Percentiles rank a stretch among this genome's conserved stretches.
Evolutionary conservation across 2,888 invertebrate species (phyloP).

Genomic region (Pyrgus malvae): DNA sequence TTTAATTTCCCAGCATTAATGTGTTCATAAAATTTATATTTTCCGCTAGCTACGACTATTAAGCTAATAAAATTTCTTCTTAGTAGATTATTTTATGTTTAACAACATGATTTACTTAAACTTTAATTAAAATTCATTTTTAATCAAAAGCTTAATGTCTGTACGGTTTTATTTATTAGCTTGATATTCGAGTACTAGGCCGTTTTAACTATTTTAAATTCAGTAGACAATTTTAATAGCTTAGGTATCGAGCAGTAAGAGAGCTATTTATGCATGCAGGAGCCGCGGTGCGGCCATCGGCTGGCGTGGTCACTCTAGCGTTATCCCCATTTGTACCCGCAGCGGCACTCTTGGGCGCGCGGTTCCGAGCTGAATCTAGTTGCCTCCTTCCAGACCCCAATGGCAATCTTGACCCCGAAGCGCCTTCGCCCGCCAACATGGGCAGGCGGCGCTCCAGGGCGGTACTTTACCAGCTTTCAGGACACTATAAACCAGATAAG

Average conservation of each 20-base stretch:
- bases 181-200: constrained; percentile 1
- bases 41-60: background rate
- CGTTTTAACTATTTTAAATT: constrained; percentile 1
- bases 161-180: background rate
- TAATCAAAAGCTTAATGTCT: too few relatives aligned
- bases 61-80: background rate
- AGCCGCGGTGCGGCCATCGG: constrained; percentile 82
- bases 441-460: constrained; percentile 96
- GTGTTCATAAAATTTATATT: background rate
- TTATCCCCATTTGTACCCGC: constrained; percentile 84
- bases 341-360: constrained; percentile 90
- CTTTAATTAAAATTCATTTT: too few relatives aligned
- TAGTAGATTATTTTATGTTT: too few relatives aligned
- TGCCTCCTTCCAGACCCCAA: constrained; percentile 91
- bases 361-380: constrained; percentile 90
- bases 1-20: background rate
- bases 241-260: constrained; percentile 53
- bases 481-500: constrained; percentile 97
- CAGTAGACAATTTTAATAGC: constrained; percentile 5
- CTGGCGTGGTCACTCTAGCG: constrained; percentile 83
- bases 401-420: constrained; percentile 90
- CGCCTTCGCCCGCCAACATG: constrained; percentile 93
- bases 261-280: constrained; percentile 80
- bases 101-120: too few relatives aligned
- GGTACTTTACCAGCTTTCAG: constrained; percentile 97